phyloP scores from a whole-genome alignment of 2,113 vertebrate species.

The Macroglossus sobrinus region DNA sequence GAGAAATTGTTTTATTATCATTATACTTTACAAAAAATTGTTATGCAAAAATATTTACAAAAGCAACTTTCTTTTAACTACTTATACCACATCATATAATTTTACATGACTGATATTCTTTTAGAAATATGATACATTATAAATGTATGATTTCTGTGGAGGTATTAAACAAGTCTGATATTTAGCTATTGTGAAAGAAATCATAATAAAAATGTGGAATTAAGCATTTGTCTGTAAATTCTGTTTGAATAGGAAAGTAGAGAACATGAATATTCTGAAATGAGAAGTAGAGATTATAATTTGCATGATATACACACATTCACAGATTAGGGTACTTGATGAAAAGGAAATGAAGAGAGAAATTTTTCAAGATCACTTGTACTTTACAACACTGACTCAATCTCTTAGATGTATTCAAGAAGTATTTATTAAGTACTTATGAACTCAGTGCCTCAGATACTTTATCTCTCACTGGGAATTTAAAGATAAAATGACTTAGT shows the following conservation, averaged over 20 bases:
- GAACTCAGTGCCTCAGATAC: background rate
- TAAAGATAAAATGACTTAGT: background rate
- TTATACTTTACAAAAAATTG: background rate
- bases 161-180: background rate
- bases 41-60: background rate
- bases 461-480: background rate
- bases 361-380: background rate
- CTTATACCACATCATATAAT: background rate
- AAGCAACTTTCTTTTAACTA: background rate
- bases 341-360: background rate
- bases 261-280: background rate
- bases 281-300: background rate
- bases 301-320: background rate
- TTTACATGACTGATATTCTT: background rate
- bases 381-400: background rate
- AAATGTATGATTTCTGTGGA: background rate
- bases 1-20: background rate
- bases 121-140: background rate
- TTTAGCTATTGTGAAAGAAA: background rate
- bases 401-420: background rate
- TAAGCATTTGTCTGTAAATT: background rate
- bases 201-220: background rate
- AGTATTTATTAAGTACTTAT: background rate
- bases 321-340: background rate
- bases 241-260: background rate